These are phyloP conservation scores for Druceiella hillmani DNA, from an alignment of 2,888 invertebrate species.

Conservation along the genomic window DNA sequence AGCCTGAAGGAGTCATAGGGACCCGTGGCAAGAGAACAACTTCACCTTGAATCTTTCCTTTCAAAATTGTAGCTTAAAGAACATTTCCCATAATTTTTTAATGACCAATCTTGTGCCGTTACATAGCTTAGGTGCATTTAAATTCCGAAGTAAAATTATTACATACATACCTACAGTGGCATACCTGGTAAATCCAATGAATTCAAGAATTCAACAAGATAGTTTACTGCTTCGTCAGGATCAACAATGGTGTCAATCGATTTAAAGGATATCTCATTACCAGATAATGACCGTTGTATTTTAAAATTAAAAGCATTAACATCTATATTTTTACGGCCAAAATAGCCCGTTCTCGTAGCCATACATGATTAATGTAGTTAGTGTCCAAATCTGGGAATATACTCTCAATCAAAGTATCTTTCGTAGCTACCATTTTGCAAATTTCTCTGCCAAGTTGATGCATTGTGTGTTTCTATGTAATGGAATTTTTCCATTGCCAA, in stretches of 20 bases:
- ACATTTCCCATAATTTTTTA: background rate
- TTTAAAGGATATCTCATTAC: no score
- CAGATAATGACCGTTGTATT: no score
- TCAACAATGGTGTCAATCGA: background rate
- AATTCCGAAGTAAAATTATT: background rate
- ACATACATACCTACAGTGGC: background rate
- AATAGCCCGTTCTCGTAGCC: background rate
- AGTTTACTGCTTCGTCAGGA: no score
- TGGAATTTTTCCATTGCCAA: no score
- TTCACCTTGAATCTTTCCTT: no score
- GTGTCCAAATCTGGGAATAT: slow-evolving; percentile 1
- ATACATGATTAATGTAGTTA: no score
- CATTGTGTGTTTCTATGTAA: no score
- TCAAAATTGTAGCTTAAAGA: background rate
- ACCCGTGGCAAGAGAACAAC: no score
- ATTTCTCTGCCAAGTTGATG: no score
- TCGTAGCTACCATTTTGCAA: no score
- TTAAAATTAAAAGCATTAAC: background rate
- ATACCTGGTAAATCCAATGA: background rate
- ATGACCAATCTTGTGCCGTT: no score
- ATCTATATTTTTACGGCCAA: background rate
- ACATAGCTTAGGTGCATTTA: background rate
- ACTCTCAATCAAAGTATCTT: background rate
- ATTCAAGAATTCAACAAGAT: background rate
- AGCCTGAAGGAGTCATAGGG: background rate